phyloP scores from a whole-genome alignment of 2,888 invertebrate genomes.

The Chalcis sispes region DNA sequence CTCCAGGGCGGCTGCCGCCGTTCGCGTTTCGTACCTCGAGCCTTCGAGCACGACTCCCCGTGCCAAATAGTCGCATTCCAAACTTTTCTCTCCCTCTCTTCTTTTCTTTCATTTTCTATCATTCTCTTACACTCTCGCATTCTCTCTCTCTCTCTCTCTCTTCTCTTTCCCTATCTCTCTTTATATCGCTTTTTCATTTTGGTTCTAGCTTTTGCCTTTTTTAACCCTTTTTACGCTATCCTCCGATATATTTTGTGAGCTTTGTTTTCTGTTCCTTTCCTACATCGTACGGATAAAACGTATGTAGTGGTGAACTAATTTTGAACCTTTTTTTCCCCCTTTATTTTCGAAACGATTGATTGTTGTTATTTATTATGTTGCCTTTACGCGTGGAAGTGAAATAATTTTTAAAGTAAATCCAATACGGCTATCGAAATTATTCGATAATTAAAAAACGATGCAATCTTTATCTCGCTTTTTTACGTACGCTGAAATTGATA shows the following conservation, averaged over 20 bases:
- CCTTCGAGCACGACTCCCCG: constrained; percentile 31
- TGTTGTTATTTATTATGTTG: constrained; percentile 25
- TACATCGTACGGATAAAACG: constrained; percentile 15
- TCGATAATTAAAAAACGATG: too few species aligned
- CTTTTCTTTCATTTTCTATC: constrained; percentile 18
- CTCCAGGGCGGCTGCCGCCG: constrained; percentile 32
- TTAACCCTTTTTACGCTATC: constrained; percentile 18
- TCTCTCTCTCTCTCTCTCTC: constrained; percentile 14
- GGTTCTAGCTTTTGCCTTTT: constrained; percentile 35
- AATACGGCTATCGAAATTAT: too few species aligned
- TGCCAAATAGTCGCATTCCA: constrained; percentile 60
- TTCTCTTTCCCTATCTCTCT: constrained; percentile 12
- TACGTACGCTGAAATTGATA: too few species aligned
- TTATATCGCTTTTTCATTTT: too few species aligned
- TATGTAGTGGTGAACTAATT: constrained; percentile 40
- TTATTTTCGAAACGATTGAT: background rate
- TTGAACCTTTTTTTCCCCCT: background rate
- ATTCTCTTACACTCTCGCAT: constrained; percentile 19
- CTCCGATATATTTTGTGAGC: constrained; percentile 45
- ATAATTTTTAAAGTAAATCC: background rate
- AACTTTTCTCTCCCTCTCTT: constrained; percentile 45
- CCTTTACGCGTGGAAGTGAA: background rate
- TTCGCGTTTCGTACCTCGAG: background rate
- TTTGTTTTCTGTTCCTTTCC: constrained; percentile 19
- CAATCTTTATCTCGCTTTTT: too few species aligned